A percentile compares a stretch with the other conserved stretches of the same genome.
phyloP scores from a whole-genome alignment of 2,797 vertebrate genomes.

The Sebastes dallii region DNA sequence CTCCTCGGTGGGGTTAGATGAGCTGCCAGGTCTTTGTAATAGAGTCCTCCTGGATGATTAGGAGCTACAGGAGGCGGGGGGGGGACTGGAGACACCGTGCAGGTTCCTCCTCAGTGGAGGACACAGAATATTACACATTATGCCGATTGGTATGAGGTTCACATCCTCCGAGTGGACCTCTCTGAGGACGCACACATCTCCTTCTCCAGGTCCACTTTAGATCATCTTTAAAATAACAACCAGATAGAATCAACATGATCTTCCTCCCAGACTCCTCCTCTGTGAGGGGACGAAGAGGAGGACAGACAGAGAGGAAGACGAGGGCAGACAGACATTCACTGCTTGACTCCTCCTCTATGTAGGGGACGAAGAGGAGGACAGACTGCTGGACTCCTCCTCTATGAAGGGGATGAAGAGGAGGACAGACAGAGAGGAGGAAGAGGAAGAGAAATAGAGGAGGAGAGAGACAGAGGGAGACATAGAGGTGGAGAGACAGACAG shows the following conservation, averaged over 20 bases:
- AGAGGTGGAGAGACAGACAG: too few relatives aligned
- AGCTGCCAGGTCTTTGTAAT: conserved; percentile 94
- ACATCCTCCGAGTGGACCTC: conserved; percentile 6
- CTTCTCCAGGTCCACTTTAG: conserved; percentile 35
- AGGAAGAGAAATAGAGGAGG: background rate
- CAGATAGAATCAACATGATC: conserved; percentile 34
- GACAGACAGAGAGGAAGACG: too few relatives aligned
- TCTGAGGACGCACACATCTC: conserved; percentile 29
- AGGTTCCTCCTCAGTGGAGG: conserved; percentile 43
- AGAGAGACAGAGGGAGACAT: too few relatives aligned
- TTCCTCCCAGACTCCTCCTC: background rate
- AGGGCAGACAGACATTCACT: too few relatives aligned
- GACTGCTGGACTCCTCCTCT: too few relatives aligned
- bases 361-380: too few relatives aligned
- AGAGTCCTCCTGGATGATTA: conserved; percentile 98
- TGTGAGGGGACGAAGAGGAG: too few relatives aligned
- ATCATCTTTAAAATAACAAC: conserved; percentile 35
- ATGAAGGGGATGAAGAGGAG: too few relatives aligned
- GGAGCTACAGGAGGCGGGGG: conserved; percentile 83
- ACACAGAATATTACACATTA: conserved; percentile 52
- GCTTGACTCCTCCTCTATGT: too few relatives aligned
- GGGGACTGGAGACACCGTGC: conserved; percentile 77
- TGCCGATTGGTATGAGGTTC: conserved; percentile 33
- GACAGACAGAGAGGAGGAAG: too few relatives aligned
- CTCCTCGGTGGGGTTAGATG: conserved; percentile 86